phyloP scores from a whole-genome alignment of 64 coral and sea anemone species.

The Stichodactyla mertensii region DNA sequence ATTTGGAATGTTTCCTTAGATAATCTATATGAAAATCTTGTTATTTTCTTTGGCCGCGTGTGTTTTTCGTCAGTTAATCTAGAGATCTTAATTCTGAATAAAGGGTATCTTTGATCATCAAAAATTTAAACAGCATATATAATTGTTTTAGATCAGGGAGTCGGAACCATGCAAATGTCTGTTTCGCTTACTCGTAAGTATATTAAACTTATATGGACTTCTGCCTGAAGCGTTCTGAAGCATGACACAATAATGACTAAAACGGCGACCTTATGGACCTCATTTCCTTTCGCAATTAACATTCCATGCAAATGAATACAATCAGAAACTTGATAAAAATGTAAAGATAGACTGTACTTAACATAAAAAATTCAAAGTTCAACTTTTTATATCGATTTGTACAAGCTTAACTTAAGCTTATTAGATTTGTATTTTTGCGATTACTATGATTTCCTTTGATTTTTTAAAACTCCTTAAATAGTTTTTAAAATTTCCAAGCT shows the following conservation, averaged over 20 bases:
- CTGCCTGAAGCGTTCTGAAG: not conserved
- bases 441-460: too few species aligned
- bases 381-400: too few species aligned
- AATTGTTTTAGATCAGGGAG: not conserved
- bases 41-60: not conserved
- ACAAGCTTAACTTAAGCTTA: too few species aligned
- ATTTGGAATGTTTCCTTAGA: not conserved
- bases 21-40: not conserved
- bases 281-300: slow-evolving; percentile 15
- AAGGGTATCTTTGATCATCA: not conserved
- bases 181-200: not conserved
- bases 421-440: too few species aligned
- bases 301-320: not conserved
- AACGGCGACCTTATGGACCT: not conserved
- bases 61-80: not conserved
- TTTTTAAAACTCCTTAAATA: too few species aligned
- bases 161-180: not conserved
- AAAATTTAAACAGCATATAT: not conserved
- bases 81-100: not conserved
- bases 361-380: too few species aligned
- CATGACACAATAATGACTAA: not conserved
- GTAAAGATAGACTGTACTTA: too few species aligned
- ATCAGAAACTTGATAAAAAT: too few species aligned
- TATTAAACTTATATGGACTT: not conserved
- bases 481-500: too few species aligned